Base-by-base conservation (phyloP, 2,797 vertebrate genomes). In the Natrix natrix region DNA sequence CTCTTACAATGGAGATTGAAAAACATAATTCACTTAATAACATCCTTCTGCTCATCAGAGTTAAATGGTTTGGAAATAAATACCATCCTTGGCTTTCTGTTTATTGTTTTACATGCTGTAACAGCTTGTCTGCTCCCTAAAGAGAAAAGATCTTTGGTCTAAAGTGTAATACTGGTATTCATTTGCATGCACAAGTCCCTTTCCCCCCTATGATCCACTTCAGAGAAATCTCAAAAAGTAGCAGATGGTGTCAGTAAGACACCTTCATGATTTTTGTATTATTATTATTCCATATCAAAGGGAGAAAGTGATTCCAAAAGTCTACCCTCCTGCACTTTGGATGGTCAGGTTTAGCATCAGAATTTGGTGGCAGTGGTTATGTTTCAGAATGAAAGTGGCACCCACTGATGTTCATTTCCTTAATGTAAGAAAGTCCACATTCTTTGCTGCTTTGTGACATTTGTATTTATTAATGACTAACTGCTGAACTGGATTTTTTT, bases 31-130 rank as follows among this genome's bases (percentile, higher is more conserved):
- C 66, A 83, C 59, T 96, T 43, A 90, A 43, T 90, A 90, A 86
- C 1, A 3, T 90, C 2, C 26, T 94, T 93, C 61, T 93, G 69
- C 5, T 91, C 86, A n/a, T 87, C 61, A 90, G 43, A 13, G 0
- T 91, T 14, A 78, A 92, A 89, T 92, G 92, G 74, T 59, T 92
- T 90, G 32, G 11, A 92, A 74, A 90, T 94, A 91, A 59, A 91
- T 87, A 37, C 52, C 92, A 92, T 8, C 93, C 55, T 63, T 93
- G 10, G 91, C 93, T 0, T 8, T 8, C 93, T 43, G 0, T 54
- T 94, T 57, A 83, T 93, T 37, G 2, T 32, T 43, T 92, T 90
- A 86, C 43, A 90, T 93, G 86, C 1, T 91, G 16, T 6, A 94
- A 14, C 37, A 93, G 28, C 14, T 92, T 95, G 28, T 93, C 94